Conservation (phyloP, 2,888 invertebrate species). For the Kuschelorhynchus macadamiae region DNA sequence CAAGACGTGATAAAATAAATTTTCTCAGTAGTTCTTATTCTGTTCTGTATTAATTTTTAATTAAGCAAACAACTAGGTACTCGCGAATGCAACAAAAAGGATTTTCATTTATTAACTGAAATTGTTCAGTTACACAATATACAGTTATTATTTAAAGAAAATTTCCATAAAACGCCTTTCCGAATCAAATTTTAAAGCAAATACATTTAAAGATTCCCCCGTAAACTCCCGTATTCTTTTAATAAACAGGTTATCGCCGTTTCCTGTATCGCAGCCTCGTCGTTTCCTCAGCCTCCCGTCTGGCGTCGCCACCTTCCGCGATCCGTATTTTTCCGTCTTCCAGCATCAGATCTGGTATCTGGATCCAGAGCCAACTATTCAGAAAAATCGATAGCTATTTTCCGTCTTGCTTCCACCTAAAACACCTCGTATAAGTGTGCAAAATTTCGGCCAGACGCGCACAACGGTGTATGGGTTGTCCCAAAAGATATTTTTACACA, state of each 20-base stretch:
- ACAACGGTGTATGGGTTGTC: slow-evolving; percentile 64
- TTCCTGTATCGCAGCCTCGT: slow-evolving; percentile 8
- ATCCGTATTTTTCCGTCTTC: slow-evolving; percentile 20
- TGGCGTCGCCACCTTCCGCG: slow-evolving; percentile 11
- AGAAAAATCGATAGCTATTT: slow-evolving; percentile 40
- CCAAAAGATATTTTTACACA: slow-evolving; percentile 66
- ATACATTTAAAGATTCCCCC: not conserved
- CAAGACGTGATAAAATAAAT: too few relatives aligned
- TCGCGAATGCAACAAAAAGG: too few relatives aligned
- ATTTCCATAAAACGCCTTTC: too few relatives aligned
- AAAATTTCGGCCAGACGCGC: slow-evolving; percentile 61
- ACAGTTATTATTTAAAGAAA: too few relatives aligned
- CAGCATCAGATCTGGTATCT: slow-evolving; percentile 45
- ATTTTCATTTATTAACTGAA: too few relatives aligned
- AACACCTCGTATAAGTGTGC: slow-evolving; percentile 13
- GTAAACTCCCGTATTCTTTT: slow-evolving; percentile 5
- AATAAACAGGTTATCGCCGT: slow-evolving; percentile 21
- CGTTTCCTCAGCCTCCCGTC: slow-evolving; percentile 17
- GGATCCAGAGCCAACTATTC: slow-evolving; percentile 34
- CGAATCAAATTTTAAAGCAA: too few relatives aligned
- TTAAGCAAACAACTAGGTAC: too few relatives aligned
- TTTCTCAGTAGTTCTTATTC: too few relatives aligned
- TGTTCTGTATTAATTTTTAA: too few relatives aligned
- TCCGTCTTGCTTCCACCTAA: slow-evolving; percentile 34
- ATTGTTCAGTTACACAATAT: too few relatives aligned